Evolutionary conservation across 2,888 invertebrate species (phyloP).

Genomic region (Drosophila heteroneura): DNA sequence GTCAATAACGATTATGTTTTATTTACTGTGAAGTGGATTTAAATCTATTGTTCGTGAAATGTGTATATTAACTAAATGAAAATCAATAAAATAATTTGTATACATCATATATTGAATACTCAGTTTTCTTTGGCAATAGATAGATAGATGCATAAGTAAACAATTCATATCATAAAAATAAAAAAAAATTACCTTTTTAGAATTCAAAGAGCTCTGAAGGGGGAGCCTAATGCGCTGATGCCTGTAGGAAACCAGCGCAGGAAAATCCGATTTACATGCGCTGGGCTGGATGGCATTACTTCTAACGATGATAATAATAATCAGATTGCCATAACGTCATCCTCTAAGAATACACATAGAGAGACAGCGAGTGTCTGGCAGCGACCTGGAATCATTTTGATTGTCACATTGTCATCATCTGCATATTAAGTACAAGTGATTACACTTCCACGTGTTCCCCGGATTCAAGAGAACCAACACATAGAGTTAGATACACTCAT

Average conservation of each 20-base stretch:
- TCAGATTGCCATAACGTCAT: conserved; percentile 71
- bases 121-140: background rate
- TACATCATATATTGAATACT: background rate
- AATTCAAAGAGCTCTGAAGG: conserved; percentile 61
- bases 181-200: conserved; percentile 72
- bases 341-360: conserved; percentile 14
- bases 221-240: conserved; percentile 65
- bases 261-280: conserved; percentile 56
- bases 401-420: conserved; percentile 80
- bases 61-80: background rate
- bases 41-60: background rate
- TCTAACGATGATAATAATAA: conserved; percentile 79
- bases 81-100: background rate
- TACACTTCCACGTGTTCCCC: conserved; percentile 63
- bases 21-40: background rate
- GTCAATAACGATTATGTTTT: background rate
- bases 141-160: conserved; percentile 15
- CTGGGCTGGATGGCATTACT: conserved; percentile 41
- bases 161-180: conserved; percentile 54
- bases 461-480: conserved; percentile 15
- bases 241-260: conserved; percentile 58
- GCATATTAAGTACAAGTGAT: conserved; percentile 80
- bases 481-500: conserved; percentile 42
- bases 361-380: conserved; percentile 16
- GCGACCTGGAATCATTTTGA: conserved; percentile 78